Base-by-base conservation (phyloP, 2,888 invertebrate genomes). In the Meandrusa payeni region DNA sequence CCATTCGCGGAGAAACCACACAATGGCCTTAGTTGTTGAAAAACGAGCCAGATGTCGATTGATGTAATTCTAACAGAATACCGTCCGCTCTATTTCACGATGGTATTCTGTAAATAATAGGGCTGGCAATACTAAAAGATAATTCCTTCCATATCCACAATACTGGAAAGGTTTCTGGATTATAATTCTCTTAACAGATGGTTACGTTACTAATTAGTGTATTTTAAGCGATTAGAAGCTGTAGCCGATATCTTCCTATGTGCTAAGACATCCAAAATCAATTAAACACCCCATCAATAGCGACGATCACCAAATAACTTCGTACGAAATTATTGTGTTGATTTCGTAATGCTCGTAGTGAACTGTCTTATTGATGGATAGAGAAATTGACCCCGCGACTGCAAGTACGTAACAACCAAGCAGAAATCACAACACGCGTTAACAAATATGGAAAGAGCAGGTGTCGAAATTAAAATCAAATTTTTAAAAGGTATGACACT, bases 241-340 rank as follows among this genome's bases (percentile, higher is more conserved):
- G 22, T 19, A 34, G 23, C 28, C 45, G 22, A 32, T 43, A 52
- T 49, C 36, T 41, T 41, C 40, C 41, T 74, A 82, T 77, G 64
- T 81, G 85, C 88, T 78, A 78, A 76, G 76, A 79, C 79, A 78
- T 61, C 87, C 79, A 70, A 62, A 66, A 77, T 78, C 87, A 79
- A 77, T 76, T 64, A 47, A 55, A 57, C 69, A 85, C 77, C 78
- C 87, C 78, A 87, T 81, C 81, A 77, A 81, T 69, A 41, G 48
- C 28, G 44, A 37, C 17, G 22, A 33, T 39, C 39, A 33, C 15
- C 11, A n/a, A 38, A 28, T 13, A 22, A 53, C 36, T 52, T 59
- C 64, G 23, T 27, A 1, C 17, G n/a, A 10, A 24, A 26, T 10
- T 20, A 17, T 23, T 24, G 5, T 42, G 5, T 4, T n/a, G 37